Evolutionary conservation across 2,797 vertebrate species (phyloP).

Genomic region (Dromococcyx pavoninus): DNA sequence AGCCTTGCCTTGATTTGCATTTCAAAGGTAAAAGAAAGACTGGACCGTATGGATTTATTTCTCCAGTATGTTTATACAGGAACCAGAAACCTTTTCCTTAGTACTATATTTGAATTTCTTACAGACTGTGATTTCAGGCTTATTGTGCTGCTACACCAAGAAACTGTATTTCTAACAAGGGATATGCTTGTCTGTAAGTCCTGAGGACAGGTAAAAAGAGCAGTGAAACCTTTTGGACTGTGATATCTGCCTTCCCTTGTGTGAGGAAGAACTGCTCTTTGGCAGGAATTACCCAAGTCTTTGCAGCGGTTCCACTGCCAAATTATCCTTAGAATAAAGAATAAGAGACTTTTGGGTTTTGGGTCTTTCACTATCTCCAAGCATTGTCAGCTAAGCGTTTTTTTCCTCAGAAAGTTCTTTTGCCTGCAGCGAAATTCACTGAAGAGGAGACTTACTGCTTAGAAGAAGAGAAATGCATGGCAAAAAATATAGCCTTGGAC

Average conservation of each 20-base stretch:
- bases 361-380: neutral
- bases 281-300: neutral
- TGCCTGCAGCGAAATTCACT: neutral
- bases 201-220: neutral
- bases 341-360: neutral
- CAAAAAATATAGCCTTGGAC: neutral
- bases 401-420: neutral
- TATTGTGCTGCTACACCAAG: neutral
- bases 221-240: neutral
- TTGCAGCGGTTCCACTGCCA: neutral
- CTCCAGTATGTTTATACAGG: neutral
- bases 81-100: neutral
- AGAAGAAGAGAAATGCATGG: neutral
- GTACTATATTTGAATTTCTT: neutral
- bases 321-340: neutral
- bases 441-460: neutral
- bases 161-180: neutral
- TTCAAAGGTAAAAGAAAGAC: neutral
- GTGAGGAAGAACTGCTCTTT: neutral
- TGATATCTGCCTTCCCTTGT: neutral
- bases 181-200: neutral
- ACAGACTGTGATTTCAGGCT: neutral
- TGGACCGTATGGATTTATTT: neutral
- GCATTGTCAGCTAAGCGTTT: neutral
- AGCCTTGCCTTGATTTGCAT: neutral